Base-by-base conservation (phyloP, 2,797 vertebrate species). In the Dryobates pubescens region DNA sequence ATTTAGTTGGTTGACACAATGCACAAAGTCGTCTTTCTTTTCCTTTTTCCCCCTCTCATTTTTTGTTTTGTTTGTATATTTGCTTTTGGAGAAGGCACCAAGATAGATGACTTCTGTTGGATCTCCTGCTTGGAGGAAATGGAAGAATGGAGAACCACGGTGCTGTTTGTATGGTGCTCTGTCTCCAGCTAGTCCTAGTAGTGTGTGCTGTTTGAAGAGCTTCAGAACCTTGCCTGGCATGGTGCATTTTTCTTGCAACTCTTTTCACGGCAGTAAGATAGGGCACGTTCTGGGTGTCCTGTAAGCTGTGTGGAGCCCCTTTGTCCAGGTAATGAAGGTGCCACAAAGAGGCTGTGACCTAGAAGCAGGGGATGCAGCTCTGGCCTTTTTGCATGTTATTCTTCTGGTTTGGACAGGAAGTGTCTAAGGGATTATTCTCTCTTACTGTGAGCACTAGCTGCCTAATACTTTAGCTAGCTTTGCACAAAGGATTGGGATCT, bases 1-100 rank as follows among this genome's bases (percentile, higher is more conserved):
- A 82, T 95, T 67, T 86, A 91, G 85, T 82, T 90, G 88, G 78
- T 73, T 92, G 85, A 86, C 49, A 89, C 79, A 65, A 56, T 43
- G 38, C 49, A 70, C 47, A 47, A 70, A 83, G 61, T 63, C 53
- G 1, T 95, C 74, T 67, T 80, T 75, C 17, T 89, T 82, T 75
- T 64, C 59, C 30, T 54, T 64, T 32, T 62, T 54, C 24, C 27
- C 34, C 13, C 24, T 27, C 34, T 38, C 38, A 38, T 13, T 23
- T 10, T 13, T 34, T 53, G 26, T 30, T 43, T 57, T 43, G 36
- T 84, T 88, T 69, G 19, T 80, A 0, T 72, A 18, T 73, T 85
- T 90, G 59, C 29, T 71, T 61, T 75, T 54, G 19, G 59, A 61
- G 58, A 73, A 56, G 38, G 51, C 76, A 56, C 26, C 23, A 59